A percentile compares a stretch with the other conserved stretches of the same genome.
Evolutionary conservation across 2,888 invertebrate species (phyloP).

Genomic region (Erynnis tages): DNA sequence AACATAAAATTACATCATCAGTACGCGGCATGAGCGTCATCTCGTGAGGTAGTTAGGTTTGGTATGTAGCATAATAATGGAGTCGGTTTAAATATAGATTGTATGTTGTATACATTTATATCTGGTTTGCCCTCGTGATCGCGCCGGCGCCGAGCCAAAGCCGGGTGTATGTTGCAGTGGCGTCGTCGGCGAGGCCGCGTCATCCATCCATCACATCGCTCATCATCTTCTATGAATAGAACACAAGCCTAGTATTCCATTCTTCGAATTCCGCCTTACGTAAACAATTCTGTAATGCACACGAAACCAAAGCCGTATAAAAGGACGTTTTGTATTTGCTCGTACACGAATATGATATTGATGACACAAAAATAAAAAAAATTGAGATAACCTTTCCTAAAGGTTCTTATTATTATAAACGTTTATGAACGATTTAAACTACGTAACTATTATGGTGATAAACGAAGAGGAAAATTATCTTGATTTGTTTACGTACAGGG

Average conservation of each 20-base stretch:
- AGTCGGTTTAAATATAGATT: conserved; percentile 40
- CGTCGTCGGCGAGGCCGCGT: conserved; percentile 67
- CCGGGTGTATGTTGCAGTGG: conserved; percentile 41
- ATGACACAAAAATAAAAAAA: too few relatives aligned
- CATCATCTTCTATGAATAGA: conserved; percentile 75
- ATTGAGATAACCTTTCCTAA: too few relatives aligned
- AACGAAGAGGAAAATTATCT: too few relatives aligned
- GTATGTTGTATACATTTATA: conserved; percentile 38
- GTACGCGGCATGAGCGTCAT: conserved; percentile 50
- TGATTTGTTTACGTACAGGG: too few relatives aligned
- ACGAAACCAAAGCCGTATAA: not conserved
- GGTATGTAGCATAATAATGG: conserved; percentile 49
- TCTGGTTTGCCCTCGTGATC: conserved; percentile 51
- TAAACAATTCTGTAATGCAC: conserved; percentile 51
- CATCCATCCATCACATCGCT: conserved; percentile 71
- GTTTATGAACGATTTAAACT: too few relatives aligned
- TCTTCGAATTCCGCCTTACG: conserved; percentile 64
- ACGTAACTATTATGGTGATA: too few relatives aligned
- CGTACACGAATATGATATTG: not conserved
- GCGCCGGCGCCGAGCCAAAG: conserved; percentile 52
- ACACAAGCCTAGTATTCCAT: conserved; percentile 62
- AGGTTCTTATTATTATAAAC: too few relatives aligned
- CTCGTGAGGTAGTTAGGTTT: conserved; percentile 44
- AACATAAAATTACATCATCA: conserved; percentile 59
- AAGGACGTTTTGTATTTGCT: conserved; percentile 7